Evolutionary conservation across 2,888 invertebrate species (phyloP), one percentile per base, ranked within the genome.

Genomic region (Lasiommata megera): DNA sequence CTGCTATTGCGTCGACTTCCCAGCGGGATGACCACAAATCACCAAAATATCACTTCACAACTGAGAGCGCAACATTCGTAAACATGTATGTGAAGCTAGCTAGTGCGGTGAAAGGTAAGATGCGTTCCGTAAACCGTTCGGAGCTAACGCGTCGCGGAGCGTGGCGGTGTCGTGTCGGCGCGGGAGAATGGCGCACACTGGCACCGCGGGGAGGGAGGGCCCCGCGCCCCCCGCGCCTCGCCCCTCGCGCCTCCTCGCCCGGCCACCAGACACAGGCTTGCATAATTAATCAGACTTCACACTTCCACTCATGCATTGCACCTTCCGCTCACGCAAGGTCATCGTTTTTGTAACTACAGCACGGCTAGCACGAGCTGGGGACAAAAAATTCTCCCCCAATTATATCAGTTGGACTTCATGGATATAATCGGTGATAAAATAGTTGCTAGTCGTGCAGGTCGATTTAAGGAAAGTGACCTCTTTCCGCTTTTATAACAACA

Each of bases 131-230:
- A 84, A 83, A 83, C 77, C 79, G 81, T 80, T 80, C 74, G 76
- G 77, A 80, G 79, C 77, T 76, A 77, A 18, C 80, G 82, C 83
- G 81, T 81, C 82, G 77, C 80, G 79, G 79, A 82, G 77, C 78
- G 83, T 77, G 78, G 85, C 82, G 82, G 73, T 82, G 84, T 76
- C 86, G 73, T 82, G 84, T 76, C 86, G 77, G 80, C 81, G 78
- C 85, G 86, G 83, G 81, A 84, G 88, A 85, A 80, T 84, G 84
- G 86, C 85, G 89, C 87, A 83, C 80, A 86, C 89, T 88, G 89
- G 78, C 80, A 74, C 73, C 77, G 70, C 72, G 74, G 73, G 77
- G 75, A 77, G 74, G 76, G 75, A 66, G 70, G 68, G 66, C 64
- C 72, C 65, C 71, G 67, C 56, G 66, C 55, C 64, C 61, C 46